A percentile compares a stretch with the other conserved stretches of the same genome.
Evolutionary conservation across 2,113 vertebrate species (phyloP).

Genomic region (Ibidorhyncha struthersii): DNA sequence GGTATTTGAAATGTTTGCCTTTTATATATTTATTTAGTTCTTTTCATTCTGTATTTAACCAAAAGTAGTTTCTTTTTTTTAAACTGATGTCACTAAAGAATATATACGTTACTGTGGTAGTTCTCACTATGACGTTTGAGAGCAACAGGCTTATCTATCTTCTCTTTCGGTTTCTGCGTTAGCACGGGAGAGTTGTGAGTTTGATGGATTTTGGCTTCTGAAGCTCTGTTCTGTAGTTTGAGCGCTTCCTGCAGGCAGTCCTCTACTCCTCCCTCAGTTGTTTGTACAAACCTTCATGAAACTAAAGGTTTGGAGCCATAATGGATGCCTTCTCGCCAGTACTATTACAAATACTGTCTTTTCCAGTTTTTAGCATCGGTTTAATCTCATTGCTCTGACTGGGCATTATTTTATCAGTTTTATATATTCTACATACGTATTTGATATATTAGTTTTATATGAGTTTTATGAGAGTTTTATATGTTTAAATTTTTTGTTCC

Average conservation of each 20-base stretch:
- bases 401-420: neutral
- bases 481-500: neutral
- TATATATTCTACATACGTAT: neutral
- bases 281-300: neutral
- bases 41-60: neutral
- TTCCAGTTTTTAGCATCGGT: neutral
- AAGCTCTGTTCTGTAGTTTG: neutral
- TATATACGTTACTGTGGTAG: neutral
- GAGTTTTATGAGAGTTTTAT: neutral
- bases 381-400: neutral
- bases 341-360: neutral
- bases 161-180: neutral
- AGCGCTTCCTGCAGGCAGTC: neutral
- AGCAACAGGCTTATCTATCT: neutral
- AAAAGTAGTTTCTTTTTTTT: neutral
- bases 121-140: neutral
- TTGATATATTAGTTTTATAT: neutral
- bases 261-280: neutral
- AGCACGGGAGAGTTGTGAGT: rapidly evolving
- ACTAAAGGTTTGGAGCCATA: neutral
- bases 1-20: neutral
- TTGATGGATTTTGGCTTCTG: neutral
- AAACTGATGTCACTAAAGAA: neutral
- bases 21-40: neutral
- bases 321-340: neutral